Conservation (phyloP, 1,140 invertebrate genomes). For the Eufriesea mexicana region DNA sequence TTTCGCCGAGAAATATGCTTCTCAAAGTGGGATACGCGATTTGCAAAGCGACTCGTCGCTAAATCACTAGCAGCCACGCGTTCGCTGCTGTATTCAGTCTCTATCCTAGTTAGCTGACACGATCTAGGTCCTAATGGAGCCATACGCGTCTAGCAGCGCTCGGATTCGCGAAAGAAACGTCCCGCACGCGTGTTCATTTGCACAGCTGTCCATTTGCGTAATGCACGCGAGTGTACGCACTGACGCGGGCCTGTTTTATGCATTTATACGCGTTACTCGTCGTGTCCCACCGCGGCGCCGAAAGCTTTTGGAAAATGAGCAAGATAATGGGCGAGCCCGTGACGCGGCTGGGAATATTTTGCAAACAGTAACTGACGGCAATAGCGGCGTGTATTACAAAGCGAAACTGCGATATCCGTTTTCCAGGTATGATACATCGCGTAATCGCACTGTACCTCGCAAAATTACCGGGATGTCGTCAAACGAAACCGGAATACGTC, state of each 20-base stretch:
- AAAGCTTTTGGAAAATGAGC: not conserved
- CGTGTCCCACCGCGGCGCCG: not conserved
- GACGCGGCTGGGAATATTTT: not conserved
- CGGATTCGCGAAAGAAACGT: not conserved
- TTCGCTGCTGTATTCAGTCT: too few species aligned
- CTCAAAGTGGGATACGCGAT: too few species aligned
- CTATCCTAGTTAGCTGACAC: too few species aligned
- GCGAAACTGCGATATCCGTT: not conserved
- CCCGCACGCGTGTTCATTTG: not conserved
- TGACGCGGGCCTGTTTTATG: not conserved
- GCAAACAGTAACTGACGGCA: not conserved
- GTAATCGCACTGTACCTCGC: too few species aligned
- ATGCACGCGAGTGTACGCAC: not conserved
- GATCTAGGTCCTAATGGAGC: too few species aligned
- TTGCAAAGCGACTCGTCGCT: too few species aligned
- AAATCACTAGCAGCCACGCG: too few species aligned
- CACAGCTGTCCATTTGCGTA: constrained; percentile 14
- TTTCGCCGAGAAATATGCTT: not conserved
- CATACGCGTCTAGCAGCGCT: not conserved
- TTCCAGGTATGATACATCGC: too few species aligned
- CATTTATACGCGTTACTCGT: not conserved
- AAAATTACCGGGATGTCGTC: not conserved
- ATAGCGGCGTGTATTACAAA: not conserved
- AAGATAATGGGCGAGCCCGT: too few species aligned
- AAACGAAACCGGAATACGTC: not conserved